Conservation (phyloP, 2,888 invertebrate species). For the Orthosia cruda region DNA sequence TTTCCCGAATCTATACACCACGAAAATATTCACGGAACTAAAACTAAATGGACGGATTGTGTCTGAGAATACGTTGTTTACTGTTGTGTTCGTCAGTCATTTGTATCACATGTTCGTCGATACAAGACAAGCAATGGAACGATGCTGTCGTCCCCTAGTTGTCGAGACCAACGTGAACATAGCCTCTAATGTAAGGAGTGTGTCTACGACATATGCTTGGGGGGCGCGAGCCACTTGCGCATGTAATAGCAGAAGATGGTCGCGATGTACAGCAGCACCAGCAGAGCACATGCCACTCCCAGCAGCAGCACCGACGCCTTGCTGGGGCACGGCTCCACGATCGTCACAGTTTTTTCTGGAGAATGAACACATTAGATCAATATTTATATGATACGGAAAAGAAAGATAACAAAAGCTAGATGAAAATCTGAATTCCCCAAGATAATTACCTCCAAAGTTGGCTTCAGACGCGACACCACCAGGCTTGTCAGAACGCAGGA, state of each 20-base stretch:
- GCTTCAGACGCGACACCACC: conserved; percentile 92
- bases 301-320: conserved; percentile 97
- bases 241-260: conserved; percentile 98
- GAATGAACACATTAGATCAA: conserved; percentile 62
- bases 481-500: conserved; percentile 94
- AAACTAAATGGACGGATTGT: conserved; percentile 78
- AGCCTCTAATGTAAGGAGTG: conserved; percentile 40
- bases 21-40: conserved; percentile 72
- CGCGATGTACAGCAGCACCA: conserved; percentile 97
- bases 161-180: conserved; percentile 63
- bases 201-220: conserved; percentile 94
- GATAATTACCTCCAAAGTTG: conserved; percentile 93
- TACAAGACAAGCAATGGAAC: conserved; percentile 72
- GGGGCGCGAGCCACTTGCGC: conserved; percentile 97
- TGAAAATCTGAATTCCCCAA: background rate
- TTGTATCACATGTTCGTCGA: conserved; percentile 87
- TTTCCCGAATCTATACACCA: conserved; percentile 77
- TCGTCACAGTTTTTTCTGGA: conserved; percentile 97
- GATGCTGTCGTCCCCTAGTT: conserved; percentile 55
- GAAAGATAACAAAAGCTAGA: background rate
- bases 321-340: conserved; percentile 97
- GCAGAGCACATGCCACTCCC: conserved; percentile 97
- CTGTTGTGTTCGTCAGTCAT: conserved; percentile 83
- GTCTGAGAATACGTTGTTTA: conserved; percentile 70
- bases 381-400: background rate